Evolutionary conservation across 2,113 vertebrate species (phyloP).

Genomic region (Emydocephalus ijimae): DNA sequence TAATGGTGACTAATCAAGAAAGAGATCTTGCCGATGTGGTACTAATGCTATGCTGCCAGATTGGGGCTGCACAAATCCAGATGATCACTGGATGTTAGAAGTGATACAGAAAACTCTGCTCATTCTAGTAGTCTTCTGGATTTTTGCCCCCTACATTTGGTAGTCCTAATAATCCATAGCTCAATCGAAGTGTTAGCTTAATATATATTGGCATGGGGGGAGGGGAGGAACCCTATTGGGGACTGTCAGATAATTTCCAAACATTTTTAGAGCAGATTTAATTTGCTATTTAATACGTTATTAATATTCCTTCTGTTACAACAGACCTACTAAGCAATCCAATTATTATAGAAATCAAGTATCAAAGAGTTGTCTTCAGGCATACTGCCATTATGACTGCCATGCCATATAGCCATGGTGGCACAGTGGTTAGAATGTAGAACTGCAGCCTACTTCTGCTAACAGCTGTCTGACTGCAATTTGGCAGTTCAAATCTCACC

Average conservation of each 20-base stretch:
- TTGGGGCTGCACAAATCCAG: background rate
- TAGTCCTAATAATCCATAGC: background rate
- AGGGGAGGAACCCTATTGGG: too few species aligned
- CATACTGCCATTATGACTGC: background rate
- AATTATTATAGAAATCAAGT: background rate
- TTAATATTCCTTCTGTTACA: background rate
- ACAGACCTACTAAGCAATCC: background rate
- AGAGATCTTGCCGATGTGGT: background rate
- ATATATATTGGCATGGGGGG: background rate
- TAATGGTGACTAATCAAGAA: background rate
- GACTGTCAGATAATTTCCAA: background rate
- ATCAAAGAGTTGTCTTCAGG: background rate
- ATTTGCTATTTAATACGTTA: background rate
- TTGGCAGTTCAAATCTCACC: too few species aligned
- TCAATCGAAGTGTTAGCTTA: background rate
- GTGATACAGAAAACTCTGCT: background rate
- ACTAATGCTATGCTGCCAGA: background rate
- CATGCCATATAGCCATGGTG: background rate
- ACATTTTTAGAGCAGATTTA: background rate
- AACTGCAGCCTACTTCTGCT: too few species aligned
- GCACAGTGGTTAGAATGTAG: too few species aligned
- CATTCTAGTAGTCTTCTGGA: background rate
- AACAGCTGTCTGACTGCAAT: too few species aligned
- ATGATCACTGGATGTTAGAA: background rate
- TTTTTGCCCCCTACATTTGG: background rate